These are phyloP conservation scores for Spatula clypeata DNA, from an alignment of 2,797 vertebrate species.

Conservation along the genomic window DNA sequence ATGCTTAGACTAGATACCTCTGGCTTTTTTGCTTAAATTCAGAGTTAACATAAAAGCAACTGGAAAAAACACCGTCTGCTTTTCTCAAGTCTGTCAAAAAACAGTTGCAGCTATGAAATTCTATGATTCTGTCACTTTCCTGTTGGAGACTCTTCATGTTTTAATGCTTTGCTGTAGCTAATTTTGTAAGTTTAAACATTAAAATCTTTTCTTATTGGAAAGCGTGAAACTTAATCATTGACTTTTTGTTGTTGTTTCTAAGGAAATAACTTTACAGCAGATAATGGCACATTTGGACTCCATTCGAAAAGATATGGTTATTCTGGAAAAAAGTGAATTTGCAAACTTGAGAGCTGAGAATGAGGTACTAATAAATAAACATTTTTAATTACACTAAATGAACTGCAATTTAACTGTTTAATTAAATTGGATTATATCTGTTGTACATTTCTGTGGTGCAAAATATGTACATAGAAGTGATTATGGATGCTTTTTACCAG, in stretches of 20 bases:
- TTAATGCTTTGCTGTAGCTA: background rate
- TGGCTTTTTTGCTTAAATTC: background rate
- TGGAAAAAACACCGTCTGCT: background rate
- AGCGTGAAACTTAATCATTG: background rate
- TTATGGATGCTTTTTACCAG: background rate
- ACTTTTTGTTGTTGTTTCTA: constrained; percentile 43
- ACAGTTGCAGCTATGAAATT: background rate
- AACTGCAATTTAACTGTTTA: too few species aligned
- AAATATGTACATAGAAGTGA: background rate
- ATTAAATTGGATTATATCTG: background rate
- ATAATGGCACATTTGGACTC: constrained; percentile 95
- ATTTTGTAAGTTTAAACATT: background rate
- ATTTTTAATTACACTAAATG: background rate
- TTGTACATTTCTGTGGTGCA: background rate
- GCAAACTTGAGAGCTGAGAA: constrained; percentile 95
- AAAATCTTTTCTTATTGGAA: background rate
- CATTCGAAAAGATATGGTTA: constrained; percentile 98
- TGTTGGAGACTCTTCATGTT: background rate
- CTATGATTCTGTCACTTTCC: background rate
- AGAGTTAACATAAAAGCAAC: background rate
- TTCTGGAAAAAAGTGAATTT: constrained; percentile 98
- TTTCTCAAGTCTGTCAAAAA: background rate
- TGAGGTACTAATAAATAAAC: constrained; percentile 80
- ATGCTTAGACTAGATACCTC: background rate
- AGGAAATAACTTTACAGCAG: constrained; percentile 95